phyloP scores from a whole-genome alignment of 2,888 invertebrate species.

The Globia sparganii region DNA sequence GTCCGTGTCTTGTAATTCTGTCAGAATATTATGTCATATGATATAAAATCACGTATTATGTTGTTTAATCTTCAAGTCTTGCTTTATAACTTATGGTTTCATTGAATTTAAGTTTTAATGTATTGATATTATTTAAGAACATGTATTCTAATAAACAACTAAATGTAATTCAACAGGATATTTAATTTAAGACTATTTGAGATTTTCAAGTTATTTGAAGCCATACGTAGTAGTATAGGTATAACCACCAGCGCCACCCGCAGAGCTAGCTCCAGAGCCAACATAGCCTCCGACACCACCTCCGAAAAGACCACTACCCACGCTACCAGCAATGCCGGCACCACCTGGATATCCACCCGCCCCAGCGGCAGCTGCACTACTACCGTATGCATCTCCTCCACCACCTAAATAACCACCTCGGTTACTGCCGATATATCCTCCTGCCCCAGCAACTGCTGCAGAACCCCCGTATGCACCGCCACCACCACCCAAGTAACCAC shows the following conservation, averaged over 20 bases:
- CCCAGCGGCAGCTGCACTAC: conserved; percentile 8
- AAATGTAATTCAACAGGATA: background rate
- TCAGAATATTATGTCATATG: conserved; percentile 1
- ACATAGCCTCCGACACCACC: conserved; percentile 3
- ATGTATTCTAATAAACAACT: conserved; percentile 17
- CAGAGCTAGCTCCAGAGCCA: conserved; percentile 7
- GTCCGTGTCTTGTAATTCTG: conserved; percentile 12
- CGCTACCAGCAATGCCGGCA: background rate
- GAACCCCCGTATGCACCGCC: background rate
- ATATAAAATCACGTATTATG: background rate
- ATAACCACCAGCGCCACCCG: conserved; percentile 16
- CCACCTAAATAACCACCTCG: conserved; percentile 1
- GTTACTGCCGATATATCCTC: background rate
- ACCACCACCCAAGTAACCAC: conserved; percentile 2
- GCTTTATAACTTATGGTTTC: background rate
- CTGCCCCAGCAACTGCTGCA: background rate
- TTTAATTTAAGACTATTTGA: conserved; percentile 15
- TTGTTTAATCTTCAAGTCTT: background rate
- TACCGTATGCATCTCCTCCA: conserved; percentile 2
- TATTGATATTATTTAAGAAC: background rate
- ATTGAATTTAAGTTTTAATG: background rate
- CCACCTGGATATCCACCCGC: conserved; percentile 13
- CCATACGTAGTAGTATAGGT: conserved; percentile 36
- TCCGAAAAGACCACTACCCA: background rate
- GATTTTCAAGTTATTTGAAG: conserved; percentile 30